phyloP scores from a whole-genome alignment of 2,888 invertebrate genomes.

The Coelopa pilipes region DNA sequence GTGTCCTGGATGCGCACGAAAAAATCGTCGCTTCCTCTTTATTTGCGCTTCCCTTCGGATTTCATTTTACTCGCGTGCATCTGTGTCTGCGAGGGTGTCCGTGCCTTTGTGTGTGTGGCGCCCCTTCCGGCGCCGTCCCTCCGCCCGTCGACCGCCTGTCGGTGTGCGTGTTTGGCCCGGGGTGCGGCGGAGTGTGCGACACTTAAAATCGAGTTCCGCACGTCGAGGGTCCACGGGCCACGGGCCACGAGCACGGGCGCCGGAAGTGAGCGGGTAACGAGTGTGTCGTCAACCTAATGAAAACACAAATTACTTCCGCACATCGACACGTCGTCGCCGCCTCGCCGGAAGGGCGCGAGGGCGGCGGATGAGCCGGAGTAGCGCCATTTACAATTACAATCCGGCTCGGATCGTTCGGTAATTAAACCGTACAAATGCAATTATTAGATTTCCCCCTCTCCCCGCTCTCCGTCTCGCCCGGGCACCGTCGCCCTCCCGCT shows the following conservation, averaged over 20 bases:
- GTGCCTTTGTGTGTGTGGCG: neutral
- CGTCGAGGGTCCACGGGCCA: slow-evolving; percentile 17
- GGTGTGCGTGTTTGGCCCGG: slow-evolving; percentile 10
- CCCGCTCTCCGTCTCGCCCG: slow-evolving; percentile 13
- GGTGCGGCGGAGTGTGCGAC: slow-evolving; percentile 33
- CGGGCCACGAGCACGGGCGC: neutral
- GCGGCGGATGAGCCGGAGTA: neutral
- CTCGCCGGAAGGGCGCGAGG: neutral
- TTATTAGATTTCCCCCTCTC: slow-evolving; percentile 48
- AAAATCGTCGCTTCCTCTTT: slow-evolving; percentile 14
- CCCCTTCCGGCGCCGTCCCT: neutral
- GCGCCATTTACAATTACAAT: slow-evolving; percentile 43
- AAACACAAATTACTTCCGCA: slow-evolving; percentile 64
- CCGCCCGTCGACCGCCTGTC: slow-evolving; percentile 3
- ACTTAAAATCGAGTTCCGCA: slow-evolving; percentile 41
- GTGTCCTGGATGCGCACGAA: slow-evolving; percentile 25
- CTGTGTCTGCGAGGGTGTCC: neutral
- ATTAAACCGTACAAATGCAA: slow-evolving; percentile 54
- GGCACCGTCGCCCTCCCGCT: too few species aligned
- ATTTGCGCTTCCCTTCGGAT: slow-evolving; percentile 9
- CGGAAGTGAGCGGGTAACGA: neutral
- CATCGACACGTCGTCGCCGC: slow-evolving; percentile 57
- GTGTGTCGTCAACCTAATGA: slow-evolving; percentile 58
- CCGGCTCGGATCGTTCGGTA: slow-evolving; percentile 42
- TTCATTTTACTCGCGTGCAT: neutral